Base-by-base conservation (phyloP, 2,113 vertebrate species). In the Nycticorax nycticorax region DNA sequence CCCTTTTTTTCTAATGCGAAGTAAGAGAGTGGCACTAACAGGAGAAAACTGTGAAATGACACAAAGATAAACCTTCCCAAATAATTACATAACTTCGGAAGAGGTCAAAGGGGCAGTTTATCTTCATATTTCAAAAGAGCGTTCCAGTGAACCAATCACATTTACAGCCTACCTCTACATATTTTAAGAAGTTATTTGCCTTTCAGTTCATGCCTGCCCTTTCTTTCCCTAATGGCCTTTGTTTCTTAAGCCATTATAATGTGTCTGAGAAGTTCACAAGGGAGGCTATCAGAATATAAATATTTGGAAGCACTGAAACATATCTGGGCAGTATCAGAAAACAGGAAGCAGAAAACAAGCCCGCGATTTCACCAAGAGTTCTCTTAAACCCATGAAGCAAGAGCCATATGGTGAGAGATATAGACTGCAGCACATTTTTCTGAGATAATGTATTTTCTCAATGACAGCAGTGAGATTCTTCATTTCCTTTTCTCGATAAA, bases 71-170 rank as follows among this genome's bases (percentile, higher is more conserved):
- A 94, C 60, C 89, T 96, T 97, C 96, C 85, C 59, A 91, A 95
- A 96, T 95, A 96, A 97, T 97, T 93, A 94, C 17, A 62, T 94
- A 97, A 96, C 91, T 95, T 87, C 12, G 0, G 22, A 80, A 85
- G 90, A 95, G 93, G 93, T 97, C 95, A 95, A 78, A 88, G 79
- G 96, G 66, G 86, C 88, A 75, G 94, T 96, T 95, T 95, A 89
- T 95, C 93, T 88, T 95, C 92, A 63, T 94, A 95, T 97, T 97
- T 96, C 77, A 93, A 97, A 95, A 96, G 48, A 68, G 35, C 3
- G 1, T 75, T 64, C 62, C 1, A 0, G 63, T 63, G 76, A 89
- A 85, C 63, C 83, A 93, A 94, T 92, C 85, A n/a, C 85, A 48
- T 39, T 69, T 91, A 84, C 50, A 71, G 63, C 84, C 78, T 74